Evolutionary conservation across 2,113 vertebrate species (phyloP).

Genomic region (Channa maculata): DNA sequence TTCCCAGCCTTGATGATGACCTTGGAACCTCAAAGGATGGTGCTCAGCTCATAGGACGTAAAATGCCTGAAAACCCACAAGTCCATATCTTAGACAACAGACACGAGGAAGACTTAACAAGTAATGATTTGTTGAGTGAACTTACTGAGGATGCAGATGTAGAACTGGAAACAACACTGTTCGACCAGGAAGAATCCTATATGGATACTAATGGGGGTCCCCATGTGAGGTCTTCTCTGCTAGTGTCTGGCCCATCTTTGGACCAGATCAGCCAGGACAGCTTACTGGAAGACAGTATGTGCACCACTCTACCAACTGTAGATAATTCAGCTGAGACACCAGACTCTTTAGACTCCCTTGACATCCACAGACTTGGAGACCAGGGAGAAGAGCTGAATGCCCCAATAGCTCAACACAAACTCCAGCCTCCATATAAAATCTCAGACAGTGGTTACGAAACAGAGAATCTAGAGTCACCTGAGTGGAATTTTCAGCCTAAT

Average conservation of each 20-base stretch:
- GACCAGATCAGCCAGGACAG: slow-evolving; percentile 93
- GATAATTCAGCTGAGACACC: slow-evolving; percentile 89
- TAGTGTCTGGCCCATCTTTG: slow-evolving; percentile 83
- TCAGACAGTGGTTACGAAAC: slow-evolving; percentile 98
- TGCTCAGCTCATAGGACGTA: slow-evolving; percentile 34
- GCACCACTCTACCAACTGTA: slow-evolving; percentile 77
- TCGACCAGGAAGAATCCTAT: slow-evolving; percentile 84
- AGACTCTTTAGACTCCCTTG: slow-evolving; percentile 92
- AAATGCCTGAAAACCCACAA: slow-evolving; percentile 69
- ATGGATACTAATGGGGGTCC: slow-evolving; percentile 64
- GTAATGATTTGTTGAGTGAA: slow-evolving; percentile 74
- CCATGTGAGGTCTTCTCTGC: slow-evolving; percentile 63
- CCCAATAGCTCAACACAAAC: slow-evolving; percentile 82
- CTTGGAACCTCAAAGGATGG: slow-evolving; percentile 52
- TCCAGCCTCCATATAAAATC: slow-evolving; percentile 91
- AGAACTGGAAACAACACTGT: slow-evolving; percentile 70
- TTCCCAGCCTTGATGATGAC: slow-evolving; percentile 69
- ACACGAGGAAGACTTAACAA: slow-evolving; percentile 75
- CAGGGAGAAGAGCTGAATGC: slow-evolving; percentile 69
- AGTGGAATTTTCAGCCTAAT: slow-evolving; percentile 91
- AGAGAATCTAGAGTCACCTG: slow-evolving; percentile 96
- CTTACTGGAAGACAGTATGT: slow-evolving; percentile 90
- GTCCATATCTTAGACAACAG: slow-evolving; percentile 51
- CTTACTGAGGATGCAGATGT: slow-evolving; percentile 76
- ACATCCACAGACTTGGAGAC: slow-evolving; percentile 86